Conservation (phyloP, 2,888 invertebrate species). For the Eulithis prunata region DNA sequence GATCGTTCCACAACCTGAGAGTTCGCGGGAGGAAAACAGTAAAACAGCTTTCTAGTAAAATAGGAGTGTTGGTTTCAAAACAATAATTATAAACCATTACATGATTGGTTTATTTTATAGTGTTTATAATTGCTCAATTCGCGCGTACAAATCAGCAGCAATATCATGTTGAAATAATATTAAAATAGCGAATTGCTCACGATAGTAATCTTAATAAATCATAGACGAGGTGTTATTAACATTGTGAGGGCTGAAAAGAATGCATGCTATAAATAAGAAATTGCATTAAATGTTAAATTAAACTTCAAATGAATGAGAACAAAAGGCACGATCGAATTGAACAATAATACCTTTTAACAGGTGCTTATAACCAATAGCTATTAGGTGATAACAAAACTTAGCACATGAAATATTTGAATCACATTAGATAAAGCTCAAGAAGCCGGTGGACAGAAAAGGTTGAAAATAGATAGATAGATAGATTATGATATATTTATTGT, state of each 20-base stretch:
- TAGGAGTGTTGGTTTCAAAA: too few species aligned
- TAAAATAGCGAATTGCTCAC: constrained; percentile 64
- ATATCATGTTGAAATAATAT: constrained; percentile 70
- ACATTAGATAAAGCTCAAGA: too few species aligned
- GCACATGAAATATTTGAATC: too few species aligned
- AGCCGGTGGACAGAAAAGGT: too few species aligned
- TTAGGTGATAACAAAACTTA: too few species aligned
- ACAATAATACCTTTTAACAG: constrained; percentile 18
- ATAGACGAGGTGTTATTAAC: constrained; percentile 54
- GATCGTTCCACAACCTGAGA: too few species aligned
- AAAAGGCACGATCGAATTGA: constrained; percentile 48
- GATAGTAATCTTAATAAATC: constrained; percentile 82
- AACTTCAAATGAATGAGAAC: constrained; percentile 34
- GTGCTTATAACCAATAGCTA: too few species aligned
- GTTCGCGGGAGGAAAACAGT: too few species aligned
- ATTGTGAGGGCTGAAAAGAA: constrained; percentile 36
- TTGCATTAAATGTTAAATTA: constrained; percentile 40
- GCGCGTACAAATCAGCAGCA: constrained; percentile 43
- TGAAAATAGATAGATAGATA: too few species aligned
- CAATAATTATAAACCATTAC: constrained; percentile 1
- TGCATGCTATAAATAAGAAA: constrained; percentile 33
- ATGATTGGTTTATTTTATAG: neutral
- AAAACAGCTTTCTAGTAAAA: too few species aligned
- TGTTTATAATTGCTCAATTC: constrained; percentile 3
- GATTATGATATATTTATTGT: too few species aligned